These are phyloP conservation scores for Acanthochromis polyacanthus DNA, from an alignment of 2,113 vertebrate genomes.

Conservation along the genomic window DNA sequence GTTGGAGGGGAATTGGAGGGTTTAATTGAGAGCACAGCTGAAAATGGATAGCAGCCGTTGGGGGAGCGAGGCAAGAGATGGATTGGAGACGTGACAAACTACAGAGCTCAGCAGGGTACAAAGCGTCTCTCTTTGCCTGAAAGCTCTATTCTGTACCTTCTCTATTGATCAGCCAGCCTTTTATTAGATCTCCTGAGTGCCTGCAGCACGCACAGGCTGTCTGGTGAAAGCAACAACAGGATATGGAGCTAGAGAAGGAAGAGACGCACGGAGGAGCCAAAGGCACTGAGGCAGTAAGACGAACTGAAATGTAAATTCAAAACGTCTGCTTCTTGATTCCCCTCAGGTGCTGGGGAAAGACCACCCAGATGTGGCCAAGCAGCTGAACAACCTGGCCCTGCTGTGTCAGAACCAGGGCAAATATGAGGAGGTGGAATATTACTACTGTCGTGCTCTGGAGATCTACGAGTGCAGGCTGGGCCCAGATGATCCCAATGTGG, in stretches of 20 bases:
- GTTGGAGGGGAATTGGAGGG: slow-evolving; percentile 37
- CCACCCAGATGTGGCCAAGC: slow-evolving; percentile 98
- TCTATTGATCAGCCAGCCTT: slow-evolving; percentile 63
- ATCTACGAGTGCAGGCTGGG: slow-evolving; percentile 96
- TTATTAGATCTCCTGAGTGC: slow-evolving; percentile 63
- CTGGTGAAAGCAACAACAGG: slow-evolving; percentile 21
- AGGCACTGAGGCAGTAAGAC: not conserved
- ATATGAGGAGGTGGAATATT: slow-evolving; percentile 97
- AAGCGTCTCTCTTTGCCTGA: slow-evolving; percentile 47
- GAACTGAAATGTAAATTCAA: not conserved
- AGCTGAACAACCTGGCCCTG: slow-evolving; percentile 97
- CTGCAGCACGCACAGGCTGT: slow-evolving; percentile 36
- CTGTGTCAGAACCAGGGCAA: slow-evolving; percentile 99
- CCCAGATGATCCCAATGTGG: slow-evolving; percentile 95
- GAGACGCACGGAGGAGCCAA: not conserved
- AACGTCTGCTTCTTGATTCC: slow-evolving; percentile 25
- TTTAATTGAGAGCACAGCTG: slow-evolving; percentile 71
- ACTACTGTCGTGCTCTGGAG: slow-evolving; percentile 96
- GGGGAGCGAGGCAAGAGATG: slow-evolving; percentile 3
- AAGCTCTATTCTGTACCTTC: slow-evolving; percentile 34
- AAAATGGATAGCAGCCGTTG: slow-evolving; percentile 39
- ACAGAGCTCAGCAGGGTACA: slow-evolving; percentile 18
- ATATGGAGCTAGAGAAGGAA: slow-evolving; percentile 2
- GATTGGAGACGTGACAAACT: slow-evolving; percentile 24
- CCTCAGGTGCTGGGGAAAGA: slow-evolving; percentile 94